phyloP scores from a whole-genome alignment of 2,797 vertebrate genomes.

The Sardinella longiceps region DNA sequence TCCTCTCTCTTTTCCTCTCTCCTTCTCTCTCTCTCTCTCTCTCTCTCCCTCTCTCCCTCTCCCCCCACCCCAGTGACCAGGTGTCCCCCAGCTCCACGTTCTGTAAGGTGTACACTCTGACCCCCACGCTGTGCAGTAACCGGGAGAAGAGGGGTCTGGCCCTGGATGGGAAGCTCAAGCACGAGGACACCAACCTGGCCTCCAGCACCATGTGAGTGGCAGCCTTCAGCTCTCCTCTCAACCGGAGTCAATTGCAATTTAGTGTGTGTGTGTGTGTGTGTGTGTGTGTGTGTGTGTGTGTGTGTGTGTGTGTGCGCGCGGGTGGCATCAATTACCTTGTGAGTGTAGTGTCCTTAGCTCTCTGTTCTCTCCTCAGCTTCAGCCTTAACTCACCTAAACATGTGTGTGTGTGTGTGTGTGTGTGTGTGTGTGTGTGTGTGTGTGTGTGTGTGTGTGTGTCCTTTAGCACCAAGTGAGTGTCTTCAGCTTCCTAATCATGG shows the following conservation, averaged over 20 bases:
- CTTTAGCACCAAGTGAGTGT: constrained; percentile 84
- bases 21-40: background rate
- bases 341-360: no score
- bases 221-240: background rate
- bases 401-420: background rate
- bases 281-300: background rate
- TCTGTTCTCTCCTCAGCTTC: no score
- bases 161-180: constrained; percentile 85
- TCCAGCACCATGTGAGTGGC: constrained; percentile 86
- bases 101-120: constrained; percentile 84
- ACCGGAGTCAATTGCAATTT: background rate
- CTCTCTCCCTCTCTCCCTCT: background rate
- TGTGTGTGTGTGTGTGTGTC: constrained; percentile 66
- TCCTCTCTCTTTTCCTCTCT: no score
- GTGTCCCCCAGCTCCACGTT: constrained; percentile 83
- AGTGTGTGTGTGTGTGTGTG: background rate
- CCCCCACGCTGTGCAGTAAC: constrained; percentile 80
- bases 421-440: constrained; percentile 48
- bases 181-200: constrained; percentile 88
- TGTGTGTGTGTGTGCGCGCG: no score
- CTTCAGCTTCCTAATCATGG: background rate
- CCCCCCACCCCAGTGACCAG: constrained; percentile 73
- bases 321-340: no score
- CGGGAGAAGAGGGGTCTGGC: constrained; percentile 85
- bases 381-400: no score